These are phyloP conservation scores for Archips crataeganus DNA, from an alignment of 2,888 invertebrate species.

Conservation along the genomic window DNA sequence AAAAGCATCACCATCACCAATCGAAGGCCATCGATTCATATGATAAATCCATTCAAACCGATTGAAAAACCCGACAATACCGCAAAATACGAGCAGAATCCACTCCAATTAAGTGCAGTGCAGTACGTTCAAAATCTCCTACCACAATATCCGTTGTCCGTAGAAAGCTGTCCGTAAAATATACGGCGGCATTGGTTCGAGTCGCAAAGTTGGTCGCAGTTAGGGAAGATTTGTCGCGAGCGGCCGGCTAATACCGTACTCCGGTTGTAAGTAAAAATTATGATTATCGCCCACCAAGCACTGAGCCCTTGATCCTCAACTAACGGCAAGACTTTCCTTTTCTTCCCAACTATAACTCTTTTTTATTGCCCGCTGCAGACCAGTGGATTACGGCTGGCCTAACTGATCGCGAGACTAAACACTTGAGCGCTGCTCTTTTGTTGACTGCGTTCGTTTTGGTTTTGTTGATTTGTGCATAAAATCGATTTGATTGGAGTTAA, in stretches of 20 bases:
- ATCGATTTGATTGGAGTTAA: background rate
- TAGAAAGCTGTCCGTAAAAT: slow-evolving; percentile 59
- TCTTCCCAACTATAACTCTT: slow-evolving; percentile 85
- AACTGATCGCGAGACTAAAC: slow-evolving; percentile 67
- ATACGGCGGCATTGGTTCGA: slow-evolving; percentile 65
- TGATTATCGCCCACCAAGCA: slow-evolving; percentile 83
- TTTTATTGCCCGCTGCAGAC: slow-evolving; percentile 82
- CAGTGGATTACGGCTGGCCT: slow-evolving; percentile 79
- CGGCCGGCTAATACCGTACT: slow-evolving; percentile 78
- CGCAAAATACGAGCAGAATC: slow-evolving; percentile 22
- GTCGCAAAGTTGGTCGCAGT: slow-evolving; percentile 83
- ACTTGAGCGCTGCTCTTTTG: slow-evolving; percentile 53
- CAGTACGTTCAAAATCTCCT: slow-evolving; percentile 30
- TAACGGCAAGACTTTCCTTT: slow-evolving; percentile 84
- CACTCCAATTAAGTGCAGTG: slow-evolving; percentile 34
- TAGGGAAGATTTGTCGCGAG: slow-evolving; percentile 83
- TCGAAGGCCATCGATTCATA: background rate
- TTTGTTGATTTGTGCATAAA: slow-evolving; percentile 2
- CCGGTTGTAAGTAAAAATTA: slow-evolving; percentile 86
- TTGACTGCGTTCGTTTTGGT: background rate
- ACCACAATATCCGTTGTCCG: slow-evolving; percentile 35
- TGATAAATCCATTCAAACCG: background rate
- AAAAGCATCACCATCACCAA: no score
- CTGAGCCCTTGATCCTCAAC: slow-evolving; percentile 84
- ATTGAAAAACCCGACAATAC: slow-evolving; percentile 9